These are phyloP conservation scores for Macrosoma leucophasiata DNA, from an alignment of 2,888 invertebrate genomes.

Conservation along the genomic window DNA sequence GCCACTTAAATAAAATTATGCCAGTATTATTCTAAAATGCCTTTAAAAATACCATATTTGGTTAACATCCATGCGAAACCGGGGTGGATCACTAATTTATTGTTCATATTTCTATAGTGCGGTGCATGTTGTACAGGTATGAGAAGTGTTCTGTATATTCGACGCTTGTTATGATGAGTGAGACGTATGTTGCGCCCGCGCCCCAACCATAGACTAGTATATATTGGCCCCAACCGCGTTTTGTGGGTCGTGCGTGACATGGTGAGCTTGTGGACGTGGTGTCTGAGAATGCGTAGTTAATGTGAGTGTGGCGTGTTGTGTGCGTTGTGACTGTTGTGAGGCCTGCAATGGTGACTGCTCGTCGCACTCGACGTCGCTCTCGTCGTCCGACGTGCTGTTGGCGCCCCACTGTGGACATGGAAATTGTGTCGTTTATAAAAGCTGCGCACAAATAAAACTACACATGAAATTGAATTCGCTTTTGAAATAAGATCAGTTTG, in stretches of 20 bases:
- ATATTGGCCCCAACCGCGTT: constrained; percentile 5
- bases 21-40: too few species aligned
- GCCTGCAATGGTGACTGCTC: constrained; percentile 30
- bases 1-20: too few species aligned
- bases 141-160: too few species aligned
- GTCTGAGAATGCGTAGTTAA: too few species aligned
- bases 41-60: too few species aligned
- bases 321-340: neutral
- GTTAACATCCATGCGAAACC: too few species aligned
- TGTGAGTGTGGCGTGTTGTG: constrained; percentile 8
- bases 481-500: neutral
- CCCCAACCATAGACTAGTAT: too few species aligned
- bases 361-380: constrained; percentile 22
- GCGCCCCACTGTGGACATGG: constrained; percentile 45
- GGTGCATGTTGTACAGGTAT: too few species aligned
- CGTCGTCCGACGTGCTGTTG: constrained; percentile 31
- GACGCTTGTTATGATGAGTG: too few species aligned
- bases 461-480: neutral
- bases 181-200: too few species aligned
- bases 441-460: neutral
- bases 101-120: too few species aligned
- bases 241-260: constrained; percentile 4
- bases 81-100: too few species aligned
- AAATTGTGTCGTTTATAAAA: neutral
- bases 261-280: neutral